Base-by-base conservation (phyloP, 2,113 vertebrate species). In the Aspiorhynchus laticeps region DNA sequence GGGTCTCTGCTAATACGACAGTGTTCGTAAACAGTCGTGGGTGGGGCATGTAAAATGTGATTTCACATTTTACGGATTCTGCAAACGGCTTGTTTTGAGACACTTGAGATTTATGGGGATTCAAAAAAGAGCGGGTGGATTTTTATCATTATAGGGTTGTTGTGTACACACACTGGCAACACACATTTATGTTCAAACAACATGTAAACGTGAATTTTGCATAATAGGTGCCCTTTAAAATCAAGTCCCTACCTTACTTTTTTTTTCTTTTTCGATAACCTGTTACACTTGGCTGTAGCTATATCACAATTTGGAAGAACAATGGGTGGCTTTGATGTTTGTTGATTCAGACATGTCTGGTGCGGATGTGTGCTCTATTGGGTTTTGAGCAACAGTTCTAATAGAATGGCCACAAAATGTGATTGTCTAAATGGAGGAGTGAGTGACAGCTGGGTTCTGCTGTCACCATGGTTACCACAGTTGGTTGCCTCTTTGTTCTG, bases 401-500 rank as follows among this genome's bases (percentile, higher is more conserved):
- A 51, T 15, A 26, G 67, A 81, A 80, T 46, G 17, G 71, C 38
- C 43, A 17, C 63, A 75, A 36, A 77, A 67, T 81, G 81, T 46
- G 77, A 59, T 90, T 51, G 48, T 63, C 65, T 87, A 19, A 77
- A 74, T 48, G 15, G 51, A 83, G 61, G 31, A 31, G 26, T 86
- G 74, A 75, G 87, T 41, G 85, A 63, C 89, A 83, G 88, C 74
- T 85, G 86, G 84, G 82, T 73, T 86, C 56, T 83, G 38, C 17
- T 36, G 83, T 89, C 46, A 56, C 75, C 80, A 87, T 91, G 85
- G 84, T 73, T 51, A 88, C 85, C 51, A 19, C 38, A 67, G 63
- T 59, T 33, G 71, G 84, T 87, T 87, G 85, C 82, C 61, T 61
- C 85, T 90, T 88, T 88, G 81, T 90, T 90, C 75, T 73, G 59